Conservation (phyloP, 2,888 invertebrate species). For the Lochmaea capreae region DNA sequence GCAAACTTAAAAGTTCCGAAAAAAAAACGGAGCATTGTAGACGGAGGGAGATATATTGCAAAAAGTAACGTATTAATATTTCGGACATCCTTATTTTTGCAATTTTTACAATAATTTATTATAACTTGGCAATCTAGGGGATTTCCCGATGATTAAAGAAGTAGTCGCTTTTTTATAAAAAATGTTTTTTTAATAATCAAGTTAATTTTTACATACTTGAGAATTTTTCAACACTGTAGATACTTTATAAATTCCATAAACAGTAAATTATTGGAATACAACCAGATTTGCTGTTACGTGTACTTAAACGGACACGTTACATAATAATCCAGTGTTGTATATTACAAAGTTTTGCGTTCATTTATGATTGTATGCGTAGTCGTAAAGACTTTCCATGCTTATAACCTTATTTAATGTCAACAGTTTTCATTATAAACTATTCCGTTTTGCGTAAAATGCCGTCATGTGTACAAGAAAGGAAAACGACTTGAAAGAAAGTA, state of each 20-base stretch:
- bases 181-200: too few species aligned
- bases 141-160: too few species aligned
- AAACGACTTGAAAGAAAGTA: background rate
- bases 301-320: slow-evolving; percentile 1
- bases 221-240: too few species aligned
- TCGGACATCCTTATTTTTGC: too few species aligned
- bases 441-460: slow-evolving; percentile 1
- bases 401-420: background rate
- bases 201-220: too few species aligned
- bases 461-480: slow-evolving; percentile 2
- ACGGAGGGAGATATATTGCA: too few species aligned
- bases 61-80: too few species aligned
- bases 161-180: too few species aligned
- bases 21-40: too few species aligned
- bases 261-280: background rate
- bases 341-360: background rate
- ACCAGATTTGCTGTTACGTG: background rate
- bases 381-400: background rate
- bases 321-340: background rate
- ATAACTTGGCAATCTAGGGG: too few species aligned
- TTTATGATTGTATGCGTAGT: background rate
- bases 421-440: background rate
- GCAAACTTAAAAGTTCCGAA: too few species aligned
- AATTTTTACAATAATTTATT: too few species aligned
- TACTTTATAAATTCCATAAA: background rate